Conservation (phyloP, 2,888 invertebrate species). For the Euproctis similis region DNA sequence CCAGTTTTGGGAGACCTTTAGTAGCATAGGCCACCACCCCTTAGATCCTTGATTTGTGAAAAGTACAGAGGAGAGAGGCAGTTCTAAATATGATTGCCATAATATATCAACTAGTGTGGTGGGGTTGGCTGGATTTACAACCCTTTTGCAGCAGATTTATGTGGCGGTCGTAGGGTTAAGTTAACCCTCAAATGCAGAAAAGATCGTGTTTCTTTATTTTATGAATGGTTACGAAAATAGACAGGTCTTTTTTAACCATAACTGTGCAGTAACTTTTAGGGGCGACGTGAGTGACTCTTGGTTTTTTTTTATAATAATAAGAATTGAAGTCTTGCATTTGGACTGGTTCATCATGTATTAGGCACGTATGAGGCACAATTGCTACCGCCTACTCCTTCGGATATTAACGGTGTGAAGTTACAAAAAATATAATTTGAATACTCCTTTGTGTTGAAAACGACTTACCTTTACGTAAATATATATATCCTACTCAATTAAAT, state of each 20-base stretch:
- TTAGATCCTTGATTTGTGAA: conserved; percentile 5
- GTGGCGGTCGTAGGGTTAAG: conserved; percentile 47
- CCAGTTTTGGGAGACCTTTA: conserved; percentile 34
- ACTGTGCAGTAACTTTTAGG: too few relatives aligned
- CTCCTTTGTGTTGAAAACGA: too few relatives aligned
- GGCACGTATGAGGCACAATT: too few relatives aligned
- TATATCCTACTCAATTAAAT: too few relatives aligned
- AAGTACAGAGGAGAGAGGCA: conserved; percentile 4
- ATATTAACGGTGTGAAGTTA: too few relatives aligned
- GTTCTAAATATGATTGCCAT: conserved; percentile 34
- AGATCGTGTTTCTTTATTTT: conserved; percentile 69
- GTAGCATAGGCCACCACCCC: conserved; percentile 13
- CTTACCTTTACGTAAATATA: too few relatives aligned
- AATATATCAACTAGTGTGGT: conserved; percentile 51
- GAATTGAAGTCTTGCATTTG: too few relatives aligned
- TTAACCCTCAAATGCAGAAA: conserved; percentile 60
- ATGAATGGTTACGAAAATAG: conserved; percentile 62
- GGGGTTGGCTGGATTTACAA: conserved; percentile 66
- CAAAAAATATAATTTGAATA: too few relatives aligned
- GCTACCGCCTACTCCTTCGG: too few relatives aligned
- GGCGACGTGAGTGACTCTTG: too few relatives aligned
- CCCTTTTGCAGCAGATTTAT: conserved; percentile 70
- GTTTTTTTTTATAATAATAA: too few relatives aligned
- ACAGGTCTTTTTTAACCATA: conserved; percentile 32
- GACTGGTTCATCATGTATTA: too few relatives aligned